Evolutionary conservation across 1,140 invertebrate species (phyloP), one percentile per base, ranked within the genome.

Genomic region (Lethocerus indicus): DNA sequence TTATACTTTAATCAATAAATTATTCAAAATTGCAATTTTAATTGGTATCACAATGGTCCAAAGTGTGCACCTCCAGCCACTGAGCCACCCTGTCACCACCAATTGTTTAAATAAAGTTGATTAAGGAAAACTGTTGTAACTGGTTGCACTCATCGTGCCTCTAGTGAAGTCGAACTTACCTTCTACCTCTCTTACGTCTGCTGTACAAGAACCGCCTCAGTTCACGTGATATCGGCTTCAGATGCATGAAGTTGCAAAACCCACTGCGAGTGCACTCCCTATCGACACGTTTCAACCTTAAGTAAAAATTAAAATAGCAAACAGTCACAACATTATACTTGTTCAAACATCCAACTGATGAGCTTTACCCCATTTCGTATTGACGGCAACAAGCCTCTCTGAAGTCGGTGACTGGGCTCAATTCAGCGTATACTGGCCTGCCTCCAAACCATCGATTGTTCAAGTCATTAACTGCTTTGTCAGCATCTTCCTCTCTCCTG

Each of bases 241-340:
- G 71, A 64, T 98, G 95, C 95, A 98, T 98, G 64, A 98, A 98
- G 70, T 98, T 98, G 67, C 95, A 98, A 67, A 98, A 98, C 40
- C 94, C 95, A 61, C 91, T 94, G 49, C 95, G 71, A 1, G 91
- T 96, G 63, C 94, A 98, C 69, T 97, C 93, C 3, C 79, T 81
- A 61, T 39, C 66, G n/a, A n/a, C n/a, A n/a, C n/a, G n/a, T n/a
- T n/a, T n/a, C n/a, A n/a, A n/a, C n/a, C n/a, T n/a, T n/a, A n/a
- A n/a, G n/a, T n/a, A n/a, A n/a, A 32, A 32, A 32, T 9, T 32
- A 32, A 32, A 32, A 9, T 32, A 32, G 18, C 23, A 20, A 1
- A 3, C 18, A n/a, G 36, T 14, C 23, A 39, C 18, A 39, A 39
- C 9, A 14, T 20, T 32, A 32, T 32, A 39, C 2, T 39, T 3